Percentiles rank a stretch among this genome's conserved stretches.
These are phyloP conservation scores for Drosophila sulfurigaster DNA, from an alignment of 1,140 invertebrate species.

Conservation along the genomic window DNA sequence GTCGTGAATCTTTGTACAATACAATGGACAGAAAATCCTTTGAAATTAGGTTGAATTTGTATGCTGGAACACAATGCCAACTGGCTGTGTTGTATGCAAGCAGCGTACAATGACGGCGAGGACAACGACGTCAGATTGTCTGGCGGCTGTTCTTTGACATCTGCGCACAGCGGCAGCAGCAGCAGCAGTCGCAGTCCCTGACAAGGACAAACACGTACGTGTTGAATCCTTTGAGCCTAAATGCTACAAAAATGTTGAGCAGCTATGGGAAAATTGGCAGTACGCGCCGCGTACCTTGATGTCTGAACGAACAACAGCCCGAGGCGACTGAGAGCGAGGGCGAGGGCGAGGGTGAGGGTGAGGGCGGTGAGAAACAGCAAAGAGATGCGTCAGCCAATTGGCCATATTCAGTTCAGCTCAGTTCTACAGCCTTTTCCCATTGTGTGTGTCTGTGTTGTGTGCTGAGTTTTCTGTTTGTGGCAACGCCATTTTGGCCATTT, in stretches of 20 bases:
- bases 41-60: constrained; percentile 18
- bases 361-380: not conserved
- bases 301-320: constrained; percentile 23
- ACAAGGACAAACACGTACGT: constrained; percentile 37
- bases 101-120: constrained; percentile 5
- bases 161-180: constrained; percentile 28
- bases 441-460: constrained; percentile 22
- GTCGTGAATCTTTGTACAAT: too few species aligned
- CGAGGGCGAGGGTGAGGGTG: not conserved
- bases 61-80: not conserved
- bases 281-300: constrained; percentile 56
- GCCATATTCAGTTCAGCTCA: constrained; percentile 18
- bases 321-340: not conserved
- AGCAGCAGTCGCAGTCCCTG: constrained; percentile 22
- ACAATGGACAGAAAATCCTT: too few species aligned
- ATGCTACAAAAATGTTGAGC: constrained; percentile 58
- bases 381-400: constrained; percentile 35
- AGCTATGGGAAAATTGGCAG: constrained; percentile 43
- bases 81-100: constrained; percentile 15
- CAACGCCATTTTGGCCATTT: constrained; percentile 44
- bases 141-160: constrained; percentile 56
- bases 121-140: constrained; percentile 58
- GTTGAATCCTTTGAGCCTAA: constrained; percentile 70
- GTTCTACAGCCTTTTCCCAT: constrained; percentile 27
- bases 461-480: constrained; percentile 38